These are phyloP conservation scores for Orthonyx spaldingii DNA, from an alignment of 2,113 vertebrate genomes.

Conservation along the genomic window DNA sequence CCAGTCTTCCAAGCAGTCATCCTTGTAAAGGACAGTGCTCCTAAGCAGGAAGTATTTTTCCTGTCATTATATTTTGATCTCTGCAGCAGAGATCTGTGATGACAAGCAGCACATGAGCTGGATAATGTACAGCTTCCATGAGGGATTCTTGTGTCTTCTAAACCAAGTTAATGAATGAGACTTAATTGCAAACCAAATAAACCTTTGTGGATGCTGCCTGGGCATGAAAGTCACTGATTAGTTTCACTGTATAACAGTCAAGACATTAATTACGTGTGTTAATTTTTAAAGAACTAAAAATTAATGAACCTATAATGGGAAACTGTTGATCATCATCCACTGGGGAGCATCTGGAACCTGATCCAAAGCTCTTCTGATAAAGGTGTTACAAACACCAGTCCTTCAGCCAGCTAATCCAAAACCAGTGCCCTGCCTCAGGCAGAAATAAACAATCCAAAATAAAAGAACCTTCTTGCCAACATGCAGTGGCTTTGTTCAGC, in stretches of 20 bases:
- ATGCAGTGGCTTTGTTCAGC: not conserved
- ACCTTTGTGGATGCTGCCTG: not conserved
- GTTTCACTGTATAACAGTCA: not conserved
- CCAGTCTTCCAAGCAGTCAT: not conserved
- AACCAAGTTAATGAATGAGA: not conserved
- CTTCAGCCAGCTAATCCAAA: not conserved
- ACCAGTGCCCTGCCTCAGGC: not conserved
- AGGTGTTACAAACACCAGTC: not conserved
- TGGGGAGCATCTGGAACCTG: not conserved
- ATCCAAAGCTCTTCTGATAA: not conserved
- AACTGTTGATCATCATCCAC: not conserved
- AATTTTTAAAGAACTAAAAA: not conserved
- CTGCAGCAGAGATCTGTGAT: not conserved
- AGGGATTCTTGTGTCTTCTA: not conserved
- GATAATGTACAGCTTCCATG: not conserved
- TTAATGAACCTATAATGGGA: not conserved
- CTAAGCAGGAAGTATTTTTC: not conserved
- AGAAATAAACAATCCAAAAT: not conserved
- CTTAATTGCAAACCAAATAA: not conserved
- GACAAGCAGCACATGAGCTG: not conserved
- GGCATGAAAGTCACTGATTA: not conserved
- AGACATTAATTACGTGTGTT: not conserved
- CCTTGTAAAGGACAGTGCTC: not conserved
- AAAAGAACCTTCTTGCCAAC: not conserved
- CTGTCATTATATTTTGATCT: not conserved